phyloP scores from a whole-genome alignment of 2,888 invertebrate species.

The Cosmorhoe ocellata region DNA sequence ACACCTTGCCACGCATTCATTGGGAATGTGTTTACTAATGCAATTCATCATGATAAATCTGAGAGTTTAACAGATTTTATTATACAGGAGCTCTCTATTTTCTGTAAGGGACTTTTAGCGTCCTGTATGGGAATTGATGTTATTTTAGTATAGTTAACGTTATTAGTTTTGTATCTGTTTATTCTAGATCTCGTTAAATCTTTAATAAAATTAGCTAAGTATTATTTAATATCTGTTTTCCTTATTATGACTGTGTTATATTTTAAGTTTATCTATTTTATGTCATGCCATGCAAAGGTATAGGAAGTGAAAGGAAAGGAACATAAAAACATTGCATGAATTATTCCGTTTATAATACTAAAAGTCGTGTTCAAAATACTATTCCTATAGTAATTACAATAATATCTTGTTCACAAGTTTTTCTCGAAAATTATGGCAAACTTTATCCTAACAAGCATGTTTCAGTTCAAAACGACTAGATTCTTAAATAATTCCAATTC shows the following conservation, averaged over 20 bases:
- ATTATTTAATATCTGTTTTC: slow-evolving; percentile 16
- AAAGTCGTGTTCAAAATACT: slow-evolving; percentile 76
- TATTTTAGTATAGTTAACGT: slow-evolving; percentile 56
- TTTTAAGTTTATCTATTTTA: slow-evolving; percentile 15
- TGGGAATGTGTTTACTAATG: slow-evolving; percentile 65
- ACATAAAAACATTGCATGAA: neutral
- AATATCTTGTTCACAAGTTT: slow-evolving; percentile 75
- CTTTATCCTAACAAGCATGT: slow-evolving; percentile 35
- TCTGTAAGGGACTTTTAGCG: slow-evolving; percentile 71
- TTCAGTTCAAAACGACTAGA: slow-evolving; percentile 35
- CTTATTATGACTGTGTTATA: slow-evolving; percentile 28
- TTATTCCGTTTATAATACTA: slow-evolving; percentile 6
- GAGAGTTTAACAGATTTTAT: slow-evolving; percentile 66
- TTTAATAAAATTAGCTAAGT: slow-evolving; percentile 20
- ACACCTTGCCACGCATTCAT: slow-evolving; percentile 70
- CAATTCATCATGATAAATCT: slow-evolving; percentile 47
- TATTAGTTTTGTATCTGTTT: slow-evolving; percentile 21
- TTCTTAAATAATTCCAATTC: slow-evolving; percentile 14
- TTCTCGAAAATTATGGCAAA: slow-evolving; percentile 55
- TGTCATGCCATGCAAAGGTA: too few relatives aligned
- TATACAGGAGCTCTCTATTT: slow-evolving; percentile 61
- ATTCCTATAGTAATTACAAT: slow-evolving; percentile 27
- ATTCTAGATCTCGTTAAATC: slow-evolving; percentile 1
- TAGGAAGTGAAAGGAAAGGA: neutral
- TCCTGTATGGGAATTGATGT: slow-evolving; percentile 71